Base-by-base conservation (phyloP, 1,140 invertebrate genomes). In the Dreissena rostriformis region DNA sequence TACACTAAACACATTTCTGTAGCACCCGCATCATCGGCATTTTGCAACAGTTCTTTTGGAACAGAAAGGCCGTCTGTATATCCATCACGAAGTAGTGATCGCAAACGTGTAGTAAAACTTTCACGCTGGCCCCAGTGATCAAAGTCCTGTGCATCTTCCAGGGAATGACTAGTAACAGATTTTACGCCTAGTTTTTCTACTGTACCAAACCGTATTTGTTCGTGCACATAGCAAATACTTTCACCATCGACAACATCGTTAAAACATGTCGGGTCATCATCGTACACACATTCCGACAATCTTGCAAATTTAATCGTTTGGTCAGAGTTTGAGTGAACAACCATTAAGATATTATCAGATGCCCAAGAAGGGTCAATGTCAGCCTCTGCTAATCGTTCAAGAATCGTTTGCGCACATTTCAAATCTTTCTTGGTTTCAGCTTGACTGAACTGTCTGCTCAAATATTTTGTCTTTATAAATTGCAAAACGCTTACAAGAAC, bases 11-110 rank as follows among this genome's bases (percentile, higher is more conserved):
- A 75, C 1, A 93, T 86, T 79, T 87, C 83, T 12, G 85, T 90
- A 24, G 92, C 91, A 24, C 88, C 87, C 24, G 92, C 91, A 89
- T 93, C 92, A 82, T 93, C 92, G 28, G 92, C 91, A 86, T 97
- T 92, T 80, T 92, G 91, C 53, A 92, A 74, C 7, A 92, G 72
- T 84, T 92, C 91, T 75, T 91, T 92, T 29, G 90, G 84, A 67
- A 92, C 88, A 75, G 88, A 86, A 55, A 90, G 84, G 17, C 90
- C 91, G 78, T 87, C 88, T n/a, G 86, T 87, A 80, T 92, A 92
- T n/a, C 86, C 86, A 24, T 84, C 65, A 19, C 51, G 55, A 8
- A 83, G 24, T 63, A 90, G 82, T 12, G 86, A 77, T 26, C 61
- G 49, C 6, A 91, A 67, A 67, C 90, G 74, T 19, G 75, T 87